A percentile compares a stretch with the other conserved stretches of the same genome.
These are phyloP conservation scores for Lasioglossum oenotherae DNA, from an alignment of 2,888 invertebrate genomes.

Conservation along the genomic window DNA sequence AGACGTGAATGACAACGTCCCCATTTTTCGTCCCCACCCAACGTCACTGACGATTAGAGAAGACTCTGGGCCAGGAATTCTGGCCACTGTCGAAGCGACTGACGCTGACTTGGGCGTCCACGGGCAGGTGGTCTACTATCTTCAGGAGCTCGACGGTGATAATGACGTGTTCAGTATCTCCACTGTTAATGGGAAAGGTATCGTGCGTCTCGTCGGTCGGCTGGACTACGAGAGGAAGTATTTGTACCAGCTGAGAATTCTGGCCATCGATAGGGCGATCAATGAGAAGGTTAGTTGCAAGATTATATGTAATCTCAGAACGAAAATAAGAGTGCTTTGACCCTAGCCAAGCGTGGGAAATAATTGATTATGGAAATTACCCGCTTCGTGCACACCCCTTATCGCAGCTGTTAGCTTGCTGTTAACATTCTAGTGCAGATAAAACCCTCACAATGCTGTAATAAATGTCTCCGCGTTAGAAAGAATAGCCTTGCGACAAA, in stretches of 20 bases:
- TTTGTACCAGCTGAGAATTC: constrained; percentile 92
- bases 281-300: constrained; percentile 78
- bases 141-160: constrained; percentile 93
- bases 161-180: constrained; percentile 91
- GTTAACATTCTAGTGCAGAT: constrained; percentile 27
- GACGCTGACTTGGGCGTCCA: constrained; percentile 96
- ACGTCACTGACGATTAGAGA: constrained; percentile 93
- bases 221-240: constrained; percentile 95
- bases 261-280: constrained; percentile 93
- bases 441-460: constrained; percentile 78
- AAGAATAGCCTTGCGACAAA: background rate
- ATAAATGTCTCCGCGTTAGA: background rate
- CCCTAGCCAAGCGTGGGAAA: background rate
- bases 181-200: constrained; percentile 94
- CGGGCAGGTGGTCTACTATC: constrained; percentile 94
- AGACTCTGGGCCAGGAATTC: constrained; percentile 90
- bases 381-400: background rate
- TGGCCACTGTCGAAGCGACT: constrained; percentile 93
- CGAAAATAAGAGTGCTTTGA: background rate
- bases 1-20: constrained; percentile 96
- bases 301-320: background rate
- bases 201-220: constrained; percentile 90
- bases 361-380: background rate
- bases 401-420: constrained; percentile 5
- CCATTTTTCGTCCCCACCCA: constrained; percentile 94